Evolutionary conservation across 2,888 invertebrate species (phyloP), one percentile per base, ranked within the genome.

Genomic region (Mantis religiosa): DNA sequence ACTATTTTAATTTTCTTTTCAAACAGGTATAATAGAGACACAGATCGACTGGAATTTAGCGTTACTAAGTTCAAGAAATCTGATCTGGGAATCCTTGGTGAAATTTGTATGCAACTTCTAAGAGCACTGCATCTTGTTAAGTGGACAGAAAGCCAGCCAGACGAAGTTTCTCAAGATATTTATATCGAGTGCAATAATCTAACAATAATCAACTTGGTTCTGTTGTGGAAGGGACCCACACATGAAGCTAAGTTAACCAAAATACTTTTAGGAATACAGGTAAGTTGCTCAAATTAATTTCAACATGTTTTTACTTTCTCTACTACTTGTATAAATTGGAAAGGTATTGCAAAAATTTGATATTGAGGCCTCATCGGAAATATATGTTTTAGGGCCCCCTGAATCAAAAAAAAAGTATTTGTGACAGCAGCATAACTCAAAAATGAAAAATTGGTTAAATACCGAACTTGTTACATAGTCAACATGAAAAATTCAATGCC

Each of bases 131-230:
- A 94, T 88, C 92, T 99, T 83, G 95, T 98, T 41, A 94, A 96
- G 91, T 96, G 96, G 93, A 94, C 94, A 88, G 96, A 96, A 92
- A 95, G 91, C 82, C 90, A 91, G 0, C 93, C 96, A 92, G 94
- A 95, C 83, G 95, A 95, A 91, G 95, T 95, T 89, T 93, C 71
- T 9, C 81, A 87, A 9, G 94, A 92, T 30, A 91, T 92, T 14
- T 92, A 92, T 90, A 94, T 96, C 4, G 95, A 96, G 90, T 96
- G 96, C 89, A 98, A 98, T 93, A 99, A 99, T 94, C 95, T 99
- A 91, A 99, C 99, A 0, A 93, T 99, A 88, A 98, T 99, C 88
- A 99, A 99, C 94, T 95, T 99, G 90, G 95, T 97, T 90, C 94
- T 99, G 89, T 95, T 97, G 90, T 94, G 97, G 90, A 94, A 96